A percentile compares a stretch with the other conserved stretches of the same genome.
Evolutionary conservation across 2,113 vertebrate genomes (phyloP).

Genomic region (Narcine bancroftii): DNA sequence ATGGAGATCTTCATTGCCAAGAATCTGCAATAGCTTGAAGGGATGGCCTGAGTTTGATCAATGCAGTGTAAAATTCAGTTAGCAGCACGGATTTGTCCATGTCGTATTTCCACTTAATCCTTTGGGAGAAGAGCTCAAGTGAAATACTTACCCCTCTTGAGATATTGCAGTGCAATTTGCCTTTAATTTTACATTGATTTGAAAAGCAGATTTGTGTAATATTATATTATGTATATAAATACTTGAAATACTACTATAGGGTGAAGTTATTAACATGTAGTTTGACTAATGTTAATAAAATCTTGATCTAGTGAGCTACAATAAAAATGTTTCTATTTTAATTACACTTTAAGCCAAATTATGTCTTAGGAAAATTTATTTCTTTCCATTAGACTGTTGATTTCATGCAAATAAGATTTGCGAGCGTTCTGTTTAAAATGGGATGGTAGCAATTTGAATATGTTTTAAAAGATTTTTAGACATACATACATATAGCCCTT

Average conservation of each 20-base stretch:
- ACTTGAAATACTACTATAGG: background rate
- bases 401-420: background rate
- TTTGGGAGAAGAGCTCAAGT: background rate
- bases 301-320: background rate
- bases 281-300: background rate
- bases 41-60: constrained; percentile 5
- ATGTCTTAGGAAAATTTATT: background rate
- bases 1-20: constrained; percentile 35
- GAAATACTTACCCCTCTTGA: constrained; percentile 11
- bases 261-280: background rate
- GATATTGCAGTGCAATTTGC: background rate
- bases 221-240: background rate
- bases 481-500: too few species aligned
- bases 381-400: background rate
- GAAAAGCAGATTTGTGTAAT: background rate
- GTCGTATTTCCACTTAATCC: constrained; percentile 24
- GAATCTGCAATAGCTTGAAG: constrained; percentile 19
- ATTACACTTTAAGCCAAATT: background rate
- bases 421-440: background rate
- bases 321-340: background rate
- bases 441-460: background rate
- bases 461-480: too few species aligned
- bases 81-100: constrained; percentile 34
- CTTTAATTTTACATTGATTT: constrained; percentile 27
- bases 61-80: background rate